Percentiles rank a stretch among this genome's conserved stretches.
Conservation (phyloP, 2,888 invertebrate genomes). For the Cephus nigrinus region DNA sequence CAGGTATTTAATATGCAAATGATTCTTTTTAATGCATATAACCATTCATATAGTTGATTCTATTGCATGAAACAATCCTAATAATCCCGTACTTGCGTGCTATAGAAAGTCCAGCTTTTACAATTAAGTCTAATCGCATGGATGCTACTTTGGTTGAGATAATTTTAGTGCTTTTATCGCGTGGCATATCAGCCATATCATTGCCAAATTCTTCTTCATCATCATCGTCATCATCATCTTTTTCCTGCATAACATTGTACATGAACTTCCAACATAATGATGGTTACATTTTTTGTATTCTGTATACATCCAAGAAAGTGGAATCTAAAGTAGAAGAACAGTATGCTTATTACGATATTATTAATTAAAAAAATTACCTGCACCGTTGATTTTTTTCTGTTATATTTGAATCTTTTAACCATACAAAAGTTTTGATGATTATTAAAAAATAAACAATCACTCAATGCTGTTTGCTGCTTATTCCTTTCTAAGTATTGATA, state of each 20-base stretch:
- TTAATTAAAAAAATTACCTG: slow-evolving; percentile 6
- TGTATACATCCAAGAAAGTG: neutral
- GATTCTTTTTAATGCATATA: slow-evolving; percentile 9
- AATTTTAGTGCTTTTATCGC: slow-evolving; percentile 75
- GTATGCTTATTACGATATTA: slow-evolving; percentile 2
- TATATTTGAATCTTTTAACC: slow-evolving; percentile 10
- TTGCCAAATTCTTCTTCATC: slow-evolving; percentile 67
- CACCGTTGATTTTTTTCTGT: neutral
- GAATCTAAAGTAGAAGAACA: neutral
- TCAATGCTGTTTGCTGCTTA: neutral
- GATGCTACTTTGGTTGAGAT: slow-evolving; percentile 75
- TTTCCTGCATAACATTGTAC: slow-evolving; percentile 31
- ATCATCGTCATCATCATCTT: slow-evolving; percentile 59
- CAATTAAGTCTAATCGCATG: slow-evolving; percentile 76
- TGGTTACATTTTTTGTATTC: slow-evolving; percentile 1
- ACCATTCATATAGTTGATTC: slow-evolving; percentile 9
- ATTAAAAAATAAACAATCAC: neutral
- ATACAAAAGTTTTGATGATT: neutral
- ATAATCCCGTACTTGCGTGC: slow-evolving; percentile 74
- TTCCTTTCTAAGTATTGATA: neutral
- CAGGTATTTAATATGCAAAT: slow-evolving; percentile 4
- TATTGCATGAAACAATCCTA: slow-evolving; percentile 11
- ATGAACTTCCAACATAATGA: neutral
- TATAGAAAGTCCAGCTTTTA: slow-evolving; percentile 77
- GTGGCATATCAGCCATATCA: slow-evolving; percentile 67